phyloP scores from a whole-genome alignment of 2,797 vertebrate genomes.

The Microctenopoma lineatum region DNA sequence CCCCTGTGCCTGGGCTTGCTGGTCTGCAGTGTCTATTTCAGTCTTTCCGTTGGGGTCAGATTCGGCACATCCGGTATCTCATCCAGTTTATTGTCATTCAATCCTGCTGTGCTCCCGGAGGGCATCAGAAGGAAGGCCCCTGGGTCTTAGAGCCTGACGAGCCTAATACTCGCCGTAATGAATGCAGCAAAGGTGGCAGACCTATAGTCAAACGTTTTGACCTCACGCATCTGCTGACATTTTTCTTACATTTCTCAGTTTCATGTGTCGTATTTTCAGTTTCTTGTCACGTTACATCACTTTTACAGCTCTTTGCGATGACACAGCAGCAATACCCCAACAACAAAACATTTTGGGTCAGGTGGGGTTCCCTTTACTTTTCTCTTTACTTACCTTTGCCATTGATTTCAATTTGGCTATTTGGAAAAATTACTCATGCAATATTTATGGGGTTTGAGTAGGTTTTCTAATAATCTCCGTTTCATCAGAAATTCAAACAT shows the following conservation, averaged over 20 bases:
- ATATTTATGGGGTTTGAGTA: too few relatives aligned
- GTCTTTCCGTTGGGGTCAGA: constrained; percentile 87
- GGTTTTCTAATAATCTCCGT: too few relatives aligned
- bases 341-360: background rate
- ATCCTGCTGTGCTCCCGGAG: constrained; percentile 81
- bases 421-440: too few relatives aligned
- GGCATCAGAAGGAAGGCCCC: constrained; percentile 70
- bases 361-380: too few relatives aligned
- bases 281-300: too few relatives aligned
- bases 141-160: constrained; percentile 78
- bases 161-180: background rate
- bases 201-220: constrained; percentile 15
- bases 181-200: background rate
- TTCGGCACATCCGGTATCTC: constrained; percentile 87
- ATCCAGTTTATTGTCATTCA: constrained; percentile 89
- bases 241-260: background rate
- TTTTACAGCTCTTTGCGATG: background rate
- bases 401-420: too few relatives aligned
- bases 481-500: too few relatives aligned
- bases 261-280: background rate
- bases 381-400: too few relatives aligned
- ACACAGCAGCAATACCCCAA: background rate
- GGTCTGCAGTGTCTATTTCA: constrained; percentile 88
- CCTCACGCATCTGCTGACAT: background rate
- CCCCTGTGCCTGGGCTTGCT: constrained; percentile 73